Base-by-base conservation (phyloP, 2,113 vertebrate genomes). In the Periophthalmus modestus region DNA sequence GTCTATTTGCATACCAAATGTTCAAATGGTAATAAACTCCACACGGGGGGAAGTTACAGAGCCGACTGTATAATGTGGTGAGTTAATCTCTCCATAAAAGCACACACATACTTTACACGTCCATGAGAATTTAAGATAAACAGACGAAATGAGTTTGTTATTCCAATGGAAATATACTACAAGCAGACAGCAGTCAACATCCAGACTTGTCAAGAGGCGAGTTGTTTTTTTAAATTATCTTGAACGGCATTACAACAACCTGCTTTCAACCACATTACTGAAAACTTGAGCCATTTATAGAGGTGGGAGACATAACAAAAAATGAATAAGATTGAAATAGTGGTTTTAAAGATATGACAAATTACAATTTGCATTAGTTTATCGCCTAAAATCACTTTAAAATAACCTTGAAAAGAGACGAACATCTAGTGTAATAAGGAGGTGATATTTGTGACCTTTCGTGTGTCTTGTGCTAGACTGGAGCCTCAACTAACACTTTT, bases 1-100 rank as follows among this genome's bases (percentile, higher is more conserved):
- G 19, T 21, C 6, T 4, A 67, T 67, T 67, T 67, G 66, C 43
- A 67, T 67, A 67, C 43, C 47, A 72, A 68, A 68, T 55, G 33
- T 3, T 19, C 9, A 67, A 18, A 72, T 23, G 65, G 21, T 65
- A 50, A 50, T 23, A 28, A 18, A 76, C 10, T 10, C 7, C 6
- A 67, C 9, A 50, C 36, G 71, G 50, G 10, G 2, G 52, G 66
- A 21, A 65, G 39, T 21, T 59, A 33, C 4, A 34, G 5, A 55
- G 0, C 11, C 15, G 47, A 2, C 47, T 68, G 47, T 28, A 47
- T 1, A 1, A 9, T 71, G 28, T 13, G 15, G 67, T 19, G 68
- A 58, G 65, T 1, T 58, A 39, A 65, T 59, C 13, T 43, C 18
- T 69, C 66, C n/a, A 52, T 61, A 54, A 16, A 48, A 34, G 33